Percentiles rank a stretch among this genome's conserved stretches.
phyloP scores from a whole-genome alignment of 1,140 invertebrate species.

The Drosophila cardini region DNA sequence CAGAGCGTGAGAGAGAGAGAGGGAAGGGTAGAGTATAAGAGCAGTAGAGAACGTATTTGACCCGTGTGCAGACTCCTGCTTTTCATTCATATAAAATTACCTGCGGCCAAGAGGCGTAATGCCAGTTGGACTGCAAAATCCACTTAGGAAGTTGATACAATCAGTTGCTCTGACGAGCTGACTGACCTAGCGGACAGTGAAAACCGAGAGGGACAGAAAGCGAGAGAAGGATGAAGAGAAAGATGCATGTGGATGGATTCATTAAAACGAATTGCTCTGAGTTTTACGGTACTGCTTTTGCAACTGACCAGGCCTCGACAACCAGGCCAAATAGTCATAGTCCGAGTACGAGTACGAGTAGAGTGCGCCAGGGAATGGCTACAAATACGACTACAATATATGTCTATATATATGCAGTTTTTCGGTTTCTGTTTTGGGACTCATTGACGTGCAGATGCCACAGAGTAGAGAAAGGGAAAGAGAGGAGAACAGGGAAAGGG shows the following conservation, averaged over 20 bases:
- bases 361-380: conserved; percentile 34
- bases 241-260: conserved; percentile 72
- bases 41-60: conserved; percentile 9
- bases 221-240: neutral
- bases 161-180: conserved; percentile 70
- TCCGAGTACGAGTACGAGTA: conserved; percentile 18
- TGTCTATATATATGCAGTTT: conserved; percentile 57
- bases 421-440: conserved; percentile 77
- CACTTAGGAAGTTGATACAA: conserved; percentile 83
- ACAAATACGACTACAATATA: conserved; percentile 18
- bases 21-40: neutral
- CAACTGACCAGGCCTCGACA: conserved; percentile 39
- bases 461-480: conserved; percentile 27
- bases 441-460: conserved; percentile 65
- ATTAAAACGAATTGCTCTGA: conserved; percentile 81
- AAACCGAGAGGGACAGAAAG: no score
- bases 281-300: conserved; percentile 56
- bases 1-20: conserved; percentile 2
- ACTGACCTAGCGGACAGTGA: neutral
- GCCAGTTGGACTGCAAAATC: conserved; percentile 83
- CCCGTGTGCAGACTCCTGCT: conserved; percentile 66
- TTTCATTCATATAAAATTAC: conserved; percentile 83
- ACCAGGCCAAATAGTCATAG: conserved; percentile 40
- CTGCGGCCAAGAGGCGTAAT: conserved; percentile 82
- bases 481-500: neutral